phyloP scores from a whole-genome alignment of 37 sponge, comb jelly and placozoan species.

The Haliclona indistincta region DNA sequence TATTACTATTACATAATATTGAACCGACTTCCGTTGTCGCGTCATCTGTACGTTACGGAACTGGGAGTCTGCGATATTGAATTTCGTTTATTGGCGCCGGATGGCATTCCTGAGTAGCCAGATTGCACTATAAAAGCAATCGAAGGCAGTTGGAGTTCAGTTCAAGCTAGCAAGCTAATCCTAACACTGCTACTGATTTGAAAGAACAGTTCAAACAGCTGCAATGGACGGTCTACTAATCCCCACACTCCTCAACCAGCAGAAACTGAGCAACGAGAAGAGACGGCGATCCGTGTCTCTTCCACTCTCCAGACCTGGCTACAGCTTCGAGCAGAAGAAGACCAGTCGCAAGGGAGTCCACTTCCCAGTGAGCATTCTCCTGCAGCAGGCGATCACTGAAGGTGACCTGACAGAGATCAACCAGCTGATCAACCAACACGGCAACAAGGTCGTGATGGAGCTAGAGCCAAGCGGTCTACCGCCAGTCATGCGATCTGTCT shows the following conservation, averaged over 20 bases:
- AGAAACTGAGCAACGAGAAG: constrained; percentile 26
- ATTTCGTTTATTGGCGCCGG: too few relatives aligned
- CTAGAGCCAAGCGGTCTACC: constrained; percentile 65
- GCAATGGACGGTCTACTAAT: background rate
- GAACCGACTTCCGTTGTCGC: too few relatives aligned
- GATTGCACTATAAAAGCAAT: too few relatives aligned
- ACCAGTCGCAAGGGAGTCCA: constrained; percentile 51
- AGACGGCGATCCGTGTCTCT: constrained; percentile 26
- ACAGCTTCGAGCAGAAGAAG: constrained; percentile 16
- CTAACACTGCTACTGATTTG: background rate
- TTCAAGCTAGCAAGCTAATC: too few relatives aligned
- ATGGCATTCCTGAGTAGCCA: too few relatives aligned
- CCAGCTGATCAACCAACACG: constrained; percentile 33
- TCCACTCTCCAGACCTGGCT: constrained; percentile 3
- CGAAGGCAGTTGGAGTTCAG: too few relatives aligned
- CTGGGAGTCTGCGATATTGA: too few relatives aligned
- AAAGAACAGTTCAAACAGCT: background rate
- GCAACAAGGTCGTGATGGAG: constrained; percentile 31
- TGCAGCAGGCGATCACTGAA: constrained; percentile 62
- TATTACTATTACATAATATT: too few relatives aligned
- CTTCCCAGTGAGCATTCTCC: constrained; percentile 50
- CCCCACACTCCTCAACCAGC: background rate
- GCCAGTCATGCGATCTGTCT: constrained; percentile 58
- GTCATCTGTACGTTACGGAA: too few relatives aligned
- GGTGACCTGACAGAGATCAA: constrained; percentile 71